A percentile compares a stretch with the other conserved stretches of the same genome.
Evolutionary conservation across 1,140 invertebrate genomes (phyloP).

Genomic region (Caenorhabditis brenneri): DNA sequence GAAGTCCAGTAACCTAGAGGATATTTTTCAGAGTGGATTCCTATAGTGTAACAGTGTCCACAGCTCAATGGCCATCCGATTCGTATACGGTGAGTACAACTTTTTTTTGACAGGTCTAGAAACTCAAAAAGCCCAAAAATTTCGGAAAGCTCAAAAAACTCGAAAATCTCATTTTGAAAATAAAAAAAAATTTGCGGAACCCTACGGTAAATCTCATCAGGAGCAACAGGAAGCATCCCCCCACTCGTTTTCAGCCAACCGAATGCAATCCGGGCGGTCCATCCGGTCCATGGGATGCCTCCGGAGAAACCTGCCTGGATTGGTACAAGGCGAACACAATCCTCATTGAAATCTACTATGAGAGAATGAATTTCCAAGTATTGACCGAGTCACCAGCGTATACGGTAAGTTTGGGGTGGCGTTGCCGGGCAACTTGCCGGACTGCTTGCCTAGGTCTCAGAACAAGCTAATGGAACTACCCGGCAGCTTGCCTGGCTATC

Average conservation of each 20-base stretch:
- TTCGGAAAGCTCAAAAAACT: too few relatives aligned
- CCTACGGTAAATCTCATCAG: too few relatives aligned
- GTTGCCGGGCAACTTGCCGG: too few relatives aligned
- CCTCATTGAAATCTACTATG: constrained; percentile 62
- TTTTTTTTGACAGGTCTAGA: too few relatives aligned
- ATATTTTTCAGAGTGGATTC: constrained; percentile 40
- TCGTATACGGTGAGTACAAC: constrained; percentile 50
- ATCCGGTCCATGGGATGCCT: constrained; percentile 4
- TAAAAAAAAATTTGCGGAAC: too few relatives aligned
- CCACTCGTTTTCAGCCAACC: constrained; percentile 46
- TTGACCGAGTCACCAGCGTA: constrained; percentile 59
- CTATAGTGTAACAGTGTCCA: constrained; percentile 61
- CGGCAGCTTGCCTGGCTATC: too few relatives aligned
- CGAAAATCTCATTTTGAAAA: too few relatives aligned
- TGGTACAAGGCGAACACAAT: constrained; percentile 62
- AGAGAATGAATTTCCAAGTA: constrained; percentile 61
- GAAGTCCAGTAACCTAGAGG: neutral
- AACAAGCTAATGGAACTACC: too few relatives aligned
- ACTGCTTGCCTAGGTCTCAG: too few relatives aligned
- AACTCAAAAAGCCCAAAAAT: too few relatives aligned
- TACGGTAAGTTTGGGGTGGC: constrained; percentile 53
- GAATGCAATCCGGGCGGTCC: constrained; percentile 43
- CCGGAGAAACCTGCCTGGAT: neutral
- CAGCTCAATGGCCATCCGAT: constrained; percentile 59
- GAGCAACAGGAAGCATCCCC: too few relatives aligned